phyloP scores from a whole-genome alignment of 1,140 invertebrate genomes.

The Eulimnadia texana region DNA sequence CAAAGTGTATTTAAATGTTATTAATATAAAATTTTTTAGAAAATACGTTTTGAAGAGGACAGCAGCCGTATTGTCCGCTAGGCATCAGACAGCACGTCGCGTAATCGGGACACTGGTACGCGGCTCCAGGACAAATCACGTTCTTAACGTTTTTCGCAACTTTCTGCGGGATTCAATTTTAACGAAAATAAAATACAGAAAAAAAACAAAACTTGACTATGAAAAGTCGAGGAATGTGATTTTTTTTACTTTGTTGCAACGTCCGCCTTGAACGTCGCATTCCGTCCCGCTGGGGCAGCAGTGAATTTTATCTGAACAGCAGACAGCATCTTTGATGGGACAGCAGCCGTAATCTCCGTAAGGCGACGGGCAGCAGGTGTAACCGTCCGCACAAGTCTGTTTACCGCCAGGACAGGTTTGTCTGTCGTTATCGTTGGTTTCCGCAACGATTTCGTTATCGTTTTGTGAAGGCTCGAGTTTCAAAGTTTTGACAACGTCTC shows the following conservation, averaged over 20 bases:
- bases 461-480: not conserved
- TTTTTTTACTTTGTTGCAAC: conserved; percentile 14
- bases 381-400: conserved; percentile 17
- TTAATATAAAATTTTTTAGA: not conserved
- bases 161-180: conserved; percentile 5
- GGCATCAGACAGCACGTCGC: conserved; percentile 21
- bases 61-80: conserved; percentile 21
- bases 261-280: conserved; percentile 21
- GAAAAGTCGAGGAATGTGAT: conserved; percentile 12
- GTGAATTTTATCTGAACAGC: conserved; percentile 22
- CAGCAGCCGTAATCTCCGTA: conserved; percentile 21
- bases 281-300: conserved; percentile 21
- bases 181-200: conserved; percentile 5
- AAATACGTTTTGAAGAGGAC: conserved; percentile 19
- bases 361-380: conserved; percentile 21
- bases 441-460: not conserved
- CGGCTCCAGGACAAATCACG: conserved; percentile 21
- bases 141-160: not conserved
- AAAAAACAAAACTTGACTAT: not conserved
- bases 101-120: conserved; percentile 19
- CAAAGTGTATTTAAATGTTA: too few relatives aligned
- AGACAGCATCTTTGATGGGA: conserved; percentile 20
- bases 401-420: conserved; percentile 3
- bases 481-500: not conserved
- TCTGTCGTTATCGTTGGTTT: not conserved